Evolutionary conservation across 1,140 invertebrate species (phyloP), one percentile per base, ranked within the genome.

Genomic region (Zaprionus lachaisei): DNA sequence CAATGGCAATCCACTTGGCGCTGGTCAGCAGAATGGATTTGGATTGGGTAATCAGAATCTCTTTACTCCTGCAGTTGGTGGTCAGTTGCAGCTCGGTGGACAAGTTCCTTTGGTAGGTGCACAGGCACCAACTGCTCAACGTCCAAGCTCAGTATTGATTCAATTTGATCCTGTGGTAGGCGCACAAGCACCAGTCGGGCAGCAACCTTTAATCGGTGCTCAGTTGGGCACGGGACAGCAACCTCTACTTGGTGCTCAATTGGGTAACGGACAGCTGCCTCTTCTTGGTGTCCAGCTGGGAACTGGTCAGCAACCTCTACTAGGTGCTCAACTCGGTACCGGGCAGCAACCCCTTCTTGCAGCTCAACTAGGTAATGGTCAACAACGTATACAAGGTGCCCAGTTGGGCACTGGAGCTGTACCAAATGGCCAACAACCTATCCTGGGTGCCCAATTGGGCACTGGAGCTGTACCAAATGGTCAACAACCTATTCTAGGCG

Each of bases 101-200:
- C 81, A 69, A 47, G 69, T 55, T 37, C 67, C 76, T 15, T 44
- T 81, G 7, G 38, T 64, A n/a, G 49, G 31, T 4, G 62, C 60
- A n/a, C 65, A 67, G 5, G 28, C 24, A 14, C 67, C 67, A 2
- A 44, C 49, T 1, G 61, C 38, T 0, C 74, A 61, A 24, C 70
- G 69, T 24, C 56, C 74, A 5, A 72, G 69, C n/a, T 66, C 72
- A 0, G 74, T 72, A 12, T 22, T 75, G 0, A 75, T 71, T 26
- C 72, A 75, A 17, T 76, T 79, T 47, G 75, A 79, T 60, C 77
- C 83, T 0, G 78, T 67, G 1, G 56, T 80, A 3, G 72, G 79
- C 7, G 72, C 15, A 4, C 83, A 79, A 20, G 44, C 41, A 63
- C 38, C 20, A 41, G 75, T 66, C 38, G 44, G 38, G n/a, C 62